Evolutionary conservation across 2,113 vertebrate genomes (phyloP).

Genomic region (Osmerus mordax): DNA sequence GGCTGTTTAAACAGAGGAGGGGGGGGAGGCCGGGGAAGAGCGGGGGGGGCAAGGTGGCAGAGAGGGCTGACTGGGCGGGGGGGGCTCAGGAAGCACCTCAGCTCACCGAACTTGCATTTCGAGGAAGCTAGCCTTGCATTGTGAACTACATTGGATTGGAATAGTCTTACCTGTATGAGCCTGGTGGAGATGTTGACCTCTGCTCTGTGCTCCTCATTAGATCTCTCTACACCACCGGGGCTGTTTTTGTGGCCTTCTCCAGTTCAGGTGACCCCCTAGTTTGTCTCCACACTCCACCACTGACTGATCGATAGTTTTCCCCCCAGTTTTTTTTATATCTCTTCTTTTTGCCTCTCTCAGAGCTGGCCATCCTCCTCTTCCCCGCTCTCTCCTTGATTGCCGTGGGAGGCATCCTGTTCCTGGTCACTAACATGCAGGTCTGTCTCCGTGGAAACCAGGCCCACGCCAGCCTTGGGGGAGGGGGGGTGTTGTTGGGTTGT

Average conservation of each 20-base stretch:
- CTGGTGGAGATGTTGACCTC: neutral
- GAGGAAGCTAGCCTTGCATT: neutral
- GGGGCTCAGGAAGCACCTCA: neutral
- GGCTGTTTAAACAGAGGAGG: constrained; percentile 10
- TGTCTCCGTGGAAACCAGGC: neutral
- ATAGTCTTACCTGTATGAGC: neutral
- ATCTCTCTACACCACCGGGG: constrained; percentile 54
- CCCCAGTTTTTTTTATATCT: neutral
- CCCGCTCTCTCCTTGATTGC: constrained; percentile 79
- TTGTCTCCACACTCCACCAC: neutral
- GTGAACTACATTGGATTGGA: neutral
- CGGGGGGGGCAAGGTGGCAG: neutral
- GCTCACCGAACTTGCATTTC: neutral
- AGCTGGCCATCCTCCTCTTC: constrained; percentile 74
- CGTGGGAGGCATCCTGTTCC: constrained; percentile 81
- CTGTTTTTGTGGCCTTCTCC: constrained; percentile 55
- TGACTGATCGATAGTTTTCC: neutral
- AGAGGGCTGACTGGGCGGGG: too few relatives aligned
- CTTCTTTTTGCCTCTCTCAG: constrained; percentile 57
- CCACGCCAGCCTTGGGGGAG: neutral
- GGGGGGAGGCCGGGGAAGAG: neutral
- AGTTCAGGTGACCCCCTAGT: constrained; percentile 44
- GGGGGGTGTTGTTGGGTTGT: neutral
- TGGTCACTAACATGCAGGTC: constrained; percentile 95
- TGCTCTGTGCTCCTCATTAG: constrained; percentile 28